Conservation (phyloP, 1,140 invertebrate species). For the Acromyrmex echinatior region DNA sequence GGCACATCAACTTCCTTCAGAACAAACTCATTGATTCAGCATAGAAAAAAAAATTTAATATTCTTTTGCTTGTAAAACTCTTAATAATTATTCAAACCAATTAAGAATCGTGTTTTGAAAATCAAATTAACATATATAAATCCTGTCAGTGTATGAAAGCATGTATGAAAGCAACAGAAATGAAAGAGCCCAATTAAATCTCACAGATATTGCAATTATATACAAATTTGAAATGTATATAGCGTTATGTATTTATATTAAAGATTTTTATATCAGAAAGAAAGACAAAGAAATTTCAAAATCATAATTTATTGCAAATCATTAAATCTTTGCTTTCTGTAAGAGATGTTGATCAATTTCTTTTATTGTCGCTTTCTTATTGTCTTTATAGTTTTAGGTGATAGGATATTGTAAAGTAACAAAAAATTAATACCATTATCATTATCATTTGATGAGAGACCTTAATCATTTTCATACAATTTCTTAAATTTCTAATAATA, state of each 20-base stretch:
- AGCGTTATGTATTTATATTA: background rate
- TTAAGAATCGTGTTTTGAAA: background rate
- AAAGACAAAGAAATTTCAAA: background rate
- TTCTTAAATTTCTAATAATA: background rate
- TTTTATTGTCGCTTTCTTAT: background rate
- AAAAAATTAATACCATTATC: background rate
- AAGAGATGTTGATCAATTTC: background rate
- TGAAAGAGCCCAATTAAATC: background rate
- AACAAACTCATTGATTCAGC: conserved; percentile 17
- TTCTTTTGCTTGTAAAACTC: background rate
- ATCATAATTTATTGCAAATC: conserved; percentile 11
- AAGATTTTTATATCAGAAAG: background rate
- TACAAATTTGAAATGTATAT: background rate
- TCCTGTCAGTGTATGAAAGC: background rate
- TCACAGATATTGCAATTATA: background rate
- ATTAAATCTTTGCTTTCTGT: background rate
- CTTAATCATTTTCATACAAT: background rate
- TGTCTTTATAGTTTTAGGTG: background rate
- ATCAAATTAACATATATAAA: conserved; percentile 25
- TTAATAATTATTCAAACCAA: background rate
- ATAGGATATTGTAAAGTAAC: background rate
- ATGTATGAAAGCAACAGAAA: background rate
- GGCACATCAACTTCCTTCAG: background rate
- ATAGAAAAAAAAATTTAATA: conserved; percentile 9
- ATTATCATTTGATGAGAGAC: background rate